phyloP scores from a whole-genome alignment of 2,113 vertebrate species.

The Nesospiza acunhae region DNA sequence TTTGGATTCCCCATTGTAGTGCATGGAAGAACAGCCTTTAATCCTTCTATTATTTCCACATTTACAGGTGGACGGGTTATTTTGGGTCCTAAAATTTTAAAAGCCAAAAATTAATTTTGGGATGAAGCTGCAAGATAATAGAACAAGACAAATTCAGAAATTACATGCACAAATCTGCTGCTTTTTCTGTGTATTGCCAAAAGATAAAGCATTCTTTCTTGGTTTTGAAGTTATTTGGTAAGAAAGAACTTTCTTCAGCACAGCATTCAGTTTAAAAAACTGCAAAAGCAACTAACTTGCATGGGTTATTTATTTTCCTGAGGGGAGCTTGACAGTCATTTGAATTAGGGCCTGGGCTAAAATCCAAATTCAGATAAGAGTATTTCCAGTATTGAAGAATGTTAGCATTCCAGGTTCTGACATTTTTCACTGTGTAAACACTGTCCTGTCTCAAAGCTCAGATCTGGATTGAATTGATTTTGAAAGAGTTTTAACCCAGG shows the following conservation, averaged over 20 bases:
- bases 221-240: neutral
- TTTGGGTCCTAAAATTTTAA: conserved; percentile 85
- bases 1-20: conserved; percentile 94
- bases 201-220: neutral
- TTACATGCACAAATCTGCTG: neutral
- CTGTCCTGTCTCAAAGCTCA: neutral
- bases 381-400: conserved; percentile 11
- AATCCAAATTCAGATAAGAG: conserved; percentile 13
- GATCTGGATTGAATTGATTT: neutral
- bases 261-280: neutral
- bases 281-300: neutral
- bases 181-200: neutral
- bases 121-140: neutral
- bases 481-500: neutral
- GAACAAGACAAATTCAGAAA: neutral
- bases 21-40: conserved; percentile 94
- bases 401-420: conserved; percentile 27
- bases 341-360: neutral
- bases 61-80: conserved; percentile 92
- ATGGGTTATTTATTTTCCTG: neutral
- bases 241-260: neutral
- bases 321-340: neutral
- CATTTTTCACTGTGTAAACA: conserved; percentile 1
- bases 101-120: neutral
- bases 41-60: conserved; percentile 87